These are phyloP conservation scores for Salvelinus namaycush DNA, from an alignment of 2,113 vertebrate species.

Conservation along the genomic window DNA sequence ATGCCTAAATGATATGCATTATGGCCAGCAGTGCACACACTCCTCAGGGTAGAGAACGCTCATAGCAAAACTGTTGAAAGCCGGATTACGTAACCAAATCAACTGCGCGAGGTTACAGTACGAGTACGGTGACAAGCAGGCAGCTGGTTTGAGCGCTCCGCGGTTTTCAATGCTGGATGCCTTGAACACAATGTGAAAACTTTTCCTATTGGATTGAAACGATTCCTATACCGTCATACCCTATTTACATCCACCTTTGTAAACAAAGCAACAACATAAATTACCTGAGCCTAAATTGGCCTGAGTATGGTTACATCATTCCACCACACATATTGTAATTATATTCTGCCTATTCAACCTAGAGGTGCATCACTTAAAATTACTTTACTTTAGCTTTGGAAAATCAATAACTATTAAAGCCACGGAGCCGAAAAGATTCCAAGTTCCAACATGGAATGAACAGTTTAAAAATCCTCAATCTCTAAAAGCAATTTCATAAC, in stretches of 20 bases:
- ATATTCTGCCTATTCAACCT: neutral
- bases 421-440: neutral
- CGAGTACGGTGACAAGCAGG: neutral
- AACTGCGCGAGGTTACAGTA: neutral
- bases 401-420: neutral
- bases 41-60: neutral
- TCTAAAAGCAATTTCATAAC: neutral
- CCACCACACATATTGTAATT: neutral
- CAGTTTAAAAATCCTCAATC: neutral
- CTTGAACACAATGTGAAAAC: neutral
- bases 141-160: neutral
- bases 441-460: neutral
- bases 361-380: neutral
- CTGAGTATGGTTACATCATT: neutral
- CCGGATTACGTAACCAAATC: neutral
- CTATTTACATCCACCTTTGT: neutral
- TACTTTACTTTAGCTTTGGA: neutral
- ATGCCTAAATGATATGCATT: neutral
- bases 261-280: neutral
- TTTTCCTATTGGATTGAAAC: neutral
- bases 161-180: neutral
- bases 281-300: neutral
- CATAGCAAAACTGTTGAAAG: neutral
- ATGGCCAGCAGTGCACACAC: neutral
- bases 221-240: neutral